Base-by-base conservation (phyloP, 2,888 invertebrate genomes). In the Phania funesta region DNA sequence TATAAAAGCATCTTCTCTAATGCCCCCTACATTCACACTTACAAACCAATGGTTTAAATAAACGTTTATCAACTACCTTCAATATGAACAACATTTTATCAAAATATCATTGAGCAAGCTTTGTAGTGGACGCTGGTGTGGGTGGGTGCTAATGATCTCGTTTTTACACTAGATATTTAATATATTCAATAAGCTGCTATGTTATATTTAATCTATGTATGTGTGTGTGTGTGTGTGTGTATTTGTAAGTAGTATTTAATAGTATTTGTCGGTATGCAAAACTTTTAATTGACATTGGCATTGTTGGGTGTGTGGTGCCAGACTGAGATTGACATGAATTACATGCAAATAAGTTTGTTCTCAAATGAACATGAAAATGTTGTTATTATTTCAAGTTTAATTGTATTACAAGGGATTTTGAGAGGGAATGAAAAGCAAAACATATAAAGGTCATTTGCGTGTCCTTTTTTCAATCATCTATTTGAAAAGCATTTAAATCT, bases 251-350 rank as follows among this genome's bases (percentile, higher is more conserved):
- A 9, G 50, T 48, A 9, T 38, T 50, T 50, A 44, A 65, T 60
- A 56, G 18, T 41, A 41, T 64, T 64, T 46, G 20, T 38, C 48
- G 58, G 18, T 48, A 70, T 68, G 67, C 56, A 70, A 65, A 70
- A 64, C 35, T 38, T 48, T 35, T 54, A 76, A 62, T 67, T 77
- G 76, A 62, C 80, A 81, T 67, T 81, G 80, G 67, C 80, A 81
- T 80, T 52, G 18, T 18, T 32, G 54, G 46, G 46, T 56, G 35
- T 54, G 24, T 54, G 44, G n/a, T n/a, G n/a, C 20, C 16, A 13
- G n/a, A 18, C 7, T 71, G n/a, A n/a, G 48, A 24, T 35, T 35
- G 29, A 35, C 24, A 65, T 64, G 48, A 35, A 62, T 41, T 58
- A 16, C 11, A 67, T 18, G 29, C 18, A 44, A 1, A 24, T 9